Conservation (phyloP, 2,113 vertebrate genomes). For the Sciurus niger region DNA sequence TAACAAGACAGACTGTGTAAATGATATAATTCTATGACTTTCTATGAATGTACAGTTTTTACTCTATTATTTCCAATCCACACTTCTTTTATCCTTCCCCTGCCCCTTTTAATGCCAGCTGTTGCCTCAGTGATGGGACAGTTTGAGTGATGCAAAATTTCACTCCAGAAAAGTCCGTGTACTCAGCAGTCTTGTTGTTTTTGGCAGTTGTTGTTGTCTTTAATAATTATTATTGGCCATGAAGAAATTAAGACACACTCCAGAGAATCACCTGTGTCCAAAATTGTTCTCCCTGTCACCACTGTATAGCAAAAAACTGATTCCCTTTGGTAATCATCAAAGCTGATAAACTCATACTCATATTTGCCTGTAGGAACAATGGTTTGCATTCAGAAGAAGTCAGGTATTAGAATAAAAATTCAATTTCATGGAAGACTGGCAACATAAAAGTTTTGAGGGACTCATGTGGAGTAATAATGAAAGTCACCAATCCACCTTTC, state of each 20-base stretch:
- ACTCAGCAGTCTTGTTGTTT: neutral
- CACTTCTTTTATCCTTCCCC: no score
- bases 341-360: neutral
- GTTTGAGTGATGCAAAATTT: neutral
- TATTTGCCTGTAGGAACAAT: neutral
- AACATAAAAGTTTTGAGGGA: neutral
- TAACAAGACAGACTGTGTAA: neutral
- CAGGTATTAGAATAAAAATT: neutral
- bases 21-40: neutral
- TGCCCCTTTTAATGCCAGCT: neutral
- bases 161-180: neutral
- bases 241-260: neutral
- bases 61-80: neutral
- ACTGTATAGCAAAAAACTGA: neutral
- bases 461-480: neutral
- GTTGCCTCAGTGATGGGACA: fast-evolving
- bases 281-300: neutral
- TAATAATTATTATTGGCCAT: neutral
- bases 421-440: neutral
- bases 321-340: neutral
- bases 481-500: neutral
- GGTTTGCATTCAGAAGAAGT: neutral
- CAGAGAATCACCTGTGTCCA: neutral
- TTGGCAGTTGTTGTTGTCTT: neutral
- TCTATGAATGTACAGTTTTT: neutral